Percentiles rank a stretch among this genome's conserved stretches.
phyloP scores from a whole-genome alignment of 2,888 invertebrate genomes.

The Xylocampa areola region DNA sequence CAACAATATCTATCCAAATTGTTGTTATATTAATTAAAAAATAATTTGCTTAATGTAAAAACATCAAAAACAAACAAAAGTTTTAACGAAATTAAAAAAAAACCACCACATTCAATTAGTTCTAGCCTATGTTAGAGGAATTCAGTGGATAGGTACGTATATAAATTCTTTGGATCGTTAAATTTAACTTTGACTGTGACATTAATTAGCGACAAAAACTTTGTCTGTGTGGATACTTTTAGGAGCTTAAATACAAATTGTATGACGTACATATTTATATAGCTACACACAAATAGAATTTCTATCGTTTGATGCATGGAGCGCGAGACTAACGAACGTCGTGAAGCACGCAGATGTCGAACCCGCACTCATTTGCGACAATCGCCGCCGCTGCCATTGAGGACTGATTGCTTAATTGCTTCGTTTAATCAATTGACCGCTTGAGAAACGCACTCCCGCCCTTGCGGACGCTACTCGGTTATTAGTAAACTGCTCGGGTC shows the following conservation, averaged over 20 bases:
- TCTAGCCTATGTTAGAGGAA: conserved; percentile 32
- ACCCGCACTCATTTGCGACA: conserved; percentile 87
- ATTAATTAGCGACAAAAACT: conserved; percentile 51
- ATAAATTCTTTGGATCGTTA: conserved; percentile 36
- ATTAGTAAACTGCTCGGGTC: conserved; percentile 78
- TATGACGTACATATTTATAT: conserved; percentile 14
- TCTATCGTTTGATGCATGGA: conserved; percentile 33
- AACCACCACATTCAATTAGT: conserved; percentile 23
- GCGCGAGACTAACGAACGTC: conserved; percentile 17
- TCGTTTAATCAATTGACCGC: conserved; percentile 89
- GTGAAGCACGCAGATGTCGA: conserved; percentile 72
- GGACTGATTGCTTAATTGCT: conserved; percentile 89
- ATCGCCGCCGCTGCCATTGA: conserved; percentile 81
- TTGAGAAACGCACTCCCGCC: conserved; percentile 80
- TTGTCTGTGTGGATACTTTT: conserved; percentile 37
- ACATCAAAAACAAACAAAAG: not conserved
- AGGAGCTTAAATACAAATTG: conserved; percentile 28
- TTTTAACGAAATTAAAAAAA: conserved; percentile 18
- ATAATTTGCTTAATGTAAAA: not conserved
- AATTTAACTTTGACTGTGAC: conserved; percentile 47
- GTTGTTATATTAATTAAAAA: conserved; percentile 1
- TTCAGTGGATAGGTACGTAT: conserved; percentile 31
- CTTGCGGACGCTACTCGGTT: conserved; percentile 72
- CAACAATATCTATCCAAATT: not conserved
- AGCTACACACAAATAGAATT: conserved; percentile 46